Conservation (phyloP, 1,140 invertebrate species). For the Procambarus virginalis region DNA sequence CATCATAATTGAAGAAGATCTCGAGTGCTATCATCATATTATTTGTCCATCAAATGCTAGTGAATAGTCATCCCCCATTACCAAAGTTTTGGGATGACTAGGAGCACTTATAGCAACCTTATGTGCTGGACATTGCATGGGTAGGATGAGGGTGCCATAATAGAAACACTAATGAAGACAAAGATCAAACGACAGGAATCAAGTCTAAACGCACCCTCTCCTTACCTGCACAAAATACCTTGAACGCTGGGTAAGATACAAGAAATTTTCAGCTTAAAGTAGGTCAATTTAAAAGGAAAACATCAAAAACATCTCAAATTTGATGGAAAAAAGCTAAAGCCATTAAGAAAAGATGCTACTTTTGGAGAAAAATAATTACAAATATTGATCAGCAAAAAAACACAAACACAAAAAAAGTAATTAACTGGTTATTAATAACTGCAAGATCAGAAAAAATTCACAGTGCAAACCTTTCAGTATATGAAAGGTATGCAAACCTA, state of each 20-base stretch:
- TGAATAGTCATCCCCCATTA: background rate
- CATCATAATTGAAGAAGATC: too few species aligned
- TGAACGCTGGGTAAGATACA: slow-evolving; percentile 44
- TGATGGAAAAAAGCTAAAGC: background rate
- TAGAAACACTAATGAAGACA: slow-evolving; percentile 4
- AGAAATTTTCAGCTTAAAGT: slow-evolving; percentile 21
- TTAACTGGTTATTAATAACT: background rate
- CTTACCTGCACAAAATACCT: slow-evolving; percentile 56
- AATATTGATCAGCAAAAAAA: background rate
- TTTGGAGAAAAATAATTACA: background rate
- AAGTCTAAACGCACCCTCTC: slow-evolving; percentile 38
- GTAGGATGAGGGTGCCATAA: slow-evolving; percentile 35
- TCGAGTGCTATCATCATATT: too few species aligned
- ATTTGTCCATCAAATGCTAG: background rate
- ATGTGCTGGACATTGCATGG: slow-evolving; percentile 19
- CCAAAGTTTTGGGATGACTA: background rate
- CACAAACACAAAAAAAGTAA: background rate
- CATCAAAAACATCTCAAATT: slow-evolving; percentile 3
- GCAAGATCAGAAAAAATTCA: background rate
- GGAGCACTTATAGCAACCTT: background rate
- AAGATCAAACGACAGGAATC: background rate
- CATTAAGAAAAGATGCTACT: background rate
- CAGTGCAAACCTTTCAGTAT: background rate
- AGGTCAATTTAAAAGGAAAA: slow-evolving; percentile 3
- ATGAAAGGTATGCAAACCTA: background rate